Conservation (phyloP, 2,113 vertebrate genomes). For the Cairina moschata region DNA sequence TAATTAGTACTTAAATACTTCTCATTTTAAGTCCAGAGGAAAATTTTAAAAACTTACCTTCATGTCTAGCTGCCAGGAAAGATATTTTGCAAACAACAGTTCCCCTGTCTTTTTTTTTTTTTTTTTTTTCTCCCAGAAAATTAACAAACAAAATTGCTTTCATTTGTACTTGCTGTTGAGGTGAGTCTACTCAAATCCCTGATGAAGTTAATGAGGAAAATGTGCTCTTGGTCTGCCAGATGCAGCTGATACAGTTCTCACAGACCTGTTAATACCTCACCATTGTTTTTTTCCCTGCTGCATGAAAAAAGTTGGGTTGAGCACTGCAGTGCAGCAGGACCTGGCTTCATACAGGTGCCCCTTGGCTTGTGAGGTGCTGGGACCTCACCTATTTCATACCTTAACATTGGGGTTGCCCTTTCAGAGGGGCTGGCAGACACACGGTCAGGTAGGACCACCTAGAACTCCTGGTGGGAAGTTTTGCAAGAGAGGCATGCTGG, state of each 20-base stretch:
- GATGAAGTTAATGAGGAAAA: not conserved
- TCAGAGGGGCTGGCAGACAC: accelerated
- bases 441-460: not conserved
- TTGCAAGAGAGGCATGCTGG: not conserved
- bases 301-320: not conserved
- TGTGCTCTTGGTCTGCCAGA: not conserved
- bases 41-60: not conserved
- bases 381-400: not conserved
- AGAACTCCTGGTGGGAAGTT: not conserved
- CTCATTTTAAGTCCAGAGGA: not conserved
- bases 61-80: not conserved
- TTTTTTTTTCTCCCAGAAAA: not conserved
- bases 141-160: not conserved
- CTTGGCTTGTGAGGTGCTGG: not conserved
- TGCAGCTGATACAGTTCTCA: not conserved
- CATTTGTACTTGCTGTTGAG: not conserved
- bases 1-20: not conserved
- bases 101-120: not conserved
- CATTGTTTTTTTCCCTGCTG: not conserved
- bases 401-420: not conserved
- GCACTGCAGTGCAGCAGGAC: not conserved
- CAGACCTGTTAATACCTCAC: not conserved
- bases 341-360: not conserved
- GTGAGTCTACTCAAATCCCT: not conserved
- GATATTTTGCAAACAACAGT: not conserved